Percentiles rank a stretch among this genome's conserved stretches.
phyloP scores from a whole-genome alignment of 2,113 vertebrate genomes.

The Dolichallabes microphthalmus region DNA sequence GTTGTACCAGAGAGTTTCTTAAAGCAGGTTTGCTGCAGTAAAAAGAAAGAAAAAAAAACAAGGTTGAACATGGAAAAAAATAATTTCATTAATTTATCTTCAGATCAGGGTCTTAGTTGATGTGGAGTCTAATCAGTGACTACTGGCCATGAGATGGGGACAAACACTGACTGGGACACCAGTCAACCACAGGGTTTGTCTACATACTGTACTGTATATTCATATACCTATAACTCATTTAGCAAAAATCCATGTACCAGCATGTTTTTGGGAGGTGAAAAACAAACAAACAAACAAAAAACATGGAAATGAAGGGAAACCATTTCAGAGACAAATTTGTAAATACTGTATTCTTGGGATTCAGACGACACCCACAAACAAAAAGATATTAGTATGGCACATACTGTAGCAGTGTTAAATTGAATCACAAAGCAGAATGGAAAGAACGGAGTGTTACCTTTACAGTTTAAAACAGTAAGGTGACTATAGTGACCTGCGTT shows the following conservation, averaged over 20 bases:
- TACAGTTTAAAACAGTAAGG: constrained; percentile 5
- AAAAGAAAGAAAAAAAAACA: not conserved
- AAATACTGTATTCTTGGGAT: not conserved
- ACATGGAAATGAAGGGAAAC: not conserved
- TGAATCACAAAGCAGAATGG: constrained; percentile 8
- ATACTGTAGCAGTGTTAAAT: not conserved
- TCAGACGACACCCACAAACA: not conserved
- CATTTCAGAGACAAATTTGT: no score
- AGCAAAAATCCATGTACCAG: not conserved
- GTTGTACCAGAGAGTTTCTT: not conserved
- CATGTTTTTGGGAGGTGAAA: not conserved
- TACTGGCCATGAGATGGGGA: no score
- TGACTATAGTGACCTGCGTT: constrained; percentile 28
- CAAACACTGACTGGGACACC: not conserved
- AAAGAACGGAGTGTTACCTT: constrained; percentile 3
- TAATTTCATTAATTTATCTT: not conserved
- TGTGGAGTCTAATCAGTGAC: no score
- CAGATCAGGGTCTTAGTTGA: not conserved
- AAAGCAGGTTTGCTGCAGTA: not conserved
- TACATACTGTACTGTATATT: not conserved
- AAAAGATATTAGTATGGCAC: not conserved
- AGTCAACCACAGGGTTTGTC: not conserved
- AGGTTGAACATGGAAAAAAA: not conserved
- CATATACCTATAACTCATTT: not conserved
- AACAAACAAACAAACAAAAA: not conserved